phyloP scores from a whole-genome alignment of 1,140 invertebrate species.

The Parapsyche elsis region DNA sequence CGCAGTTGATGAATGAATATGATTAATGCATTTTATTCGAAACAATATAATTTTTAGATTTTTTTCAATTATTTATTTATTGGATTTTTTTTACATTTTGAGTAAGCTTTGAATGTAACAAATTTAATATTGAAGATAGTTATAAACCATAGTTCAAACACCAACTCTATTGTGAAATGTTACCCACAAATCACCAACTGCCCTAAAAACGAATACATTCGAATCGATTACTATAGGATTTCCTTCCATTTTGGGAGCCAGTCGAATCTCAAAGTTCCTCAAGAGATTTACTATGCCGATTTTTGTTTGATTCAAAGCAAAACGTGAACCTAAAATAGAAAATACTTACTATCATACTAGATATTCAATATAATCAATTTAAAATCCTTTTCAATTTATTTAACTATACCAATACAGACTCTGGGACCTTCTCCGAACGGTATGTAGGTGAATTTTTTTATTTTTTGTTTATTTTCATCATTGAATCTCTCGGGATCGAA shows the following conservation, averaged over 20 bases:
- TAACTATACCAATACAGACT: slow-evolving; percentile 63
- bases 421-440: slow-evolving; percentile 70
- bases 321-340: slow-evolving; percentile 47
- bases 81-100: too few species aligned
- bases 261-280: slow-evolving; percentile 50
- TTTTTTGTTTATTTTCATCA: slow-evolving; percentile 56
- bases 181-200: slow-evolving; percentile 48
- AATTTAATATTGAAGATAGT: neutral
- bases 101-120: too few species aligned
- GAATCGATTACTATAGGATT: slow-evolving; percentile 46
- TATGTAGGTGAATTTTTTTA: slow-evolving; percentile 63
- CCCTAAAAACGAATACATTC: slow-evolving; percentile 28
- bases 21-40: too few species aligned
- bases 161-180: slow-evolving; percentile 43
- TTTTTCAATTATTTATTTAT: too few species aligned
- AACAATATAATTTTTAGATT: too few species aligned
- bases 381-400: too few species aligned
- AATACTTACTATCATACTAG: neutral
- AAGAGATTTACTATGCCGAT: slow-evolving; percentile 39
- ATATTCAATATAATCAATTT: too few species aligned
- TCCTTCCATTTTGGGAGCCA: slow-evolving; percentile 41
- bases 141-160: neutral
- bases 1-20: too few species aligned
- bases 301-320: slow-evolving; percentile 47
- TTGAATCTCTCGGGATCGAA: slow-evolving; percentile 74